Percentiles rank a stretch among this genome's conserved stretches.
Evolutionary conservation across 2,888 invertebrate genomes (phyloP).

Genomic region (Diadromus collaris): DNA sequence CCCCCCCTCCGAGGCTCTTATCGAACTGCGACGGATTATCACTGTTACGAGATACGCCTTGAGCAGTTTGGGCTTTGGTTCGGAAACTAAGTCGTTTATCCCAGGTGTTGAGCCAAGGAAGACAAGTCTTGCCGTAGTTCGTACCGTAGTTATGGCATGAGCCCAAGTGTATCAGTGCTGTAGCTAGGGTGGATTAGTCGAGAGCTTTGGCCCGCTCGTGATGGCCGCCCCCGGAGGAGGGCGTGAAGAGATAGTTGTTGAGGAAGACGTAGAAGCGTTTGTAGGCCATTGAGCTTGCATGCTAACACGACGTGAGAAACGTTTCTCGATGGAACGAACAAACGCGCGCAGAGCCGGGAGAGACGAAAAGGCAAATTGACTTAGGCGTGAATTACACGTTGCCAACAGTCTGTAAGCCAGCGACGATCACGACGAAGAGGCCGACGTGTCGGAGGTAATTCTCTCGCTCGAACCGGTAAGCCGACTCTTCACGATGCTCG

Average conservation of each 20-base stretch:
- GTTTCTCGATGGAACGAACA: background rate
- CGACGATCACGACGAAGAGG: background rate
- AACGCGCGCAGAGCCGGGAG: background rate
- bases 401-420: slow-evolving; percentile 41
- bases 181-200: slow-evolving; percentile 44
- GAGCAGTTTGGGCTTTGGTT: slow-evolving; percentile 3
- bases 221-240: no score
- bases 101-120: background rate
- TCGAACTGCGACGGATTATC: background rate
- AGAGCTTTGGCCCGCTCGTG: slow-evolving; percentile 36
- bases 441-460: background rate
- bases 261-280: slow-evolving; percentile 34
- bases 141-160: slow-evolving; percentile 1
- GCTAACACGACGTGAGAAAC: slow-evolving; percentile 16
- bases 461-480: background rate
- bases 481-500: background rate
- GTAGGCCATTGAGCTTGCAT: slow-evolving; percentile 25
- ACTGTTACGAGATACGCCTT: background rate
- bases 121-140: background rate
- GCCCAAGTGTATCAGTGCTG: slow-evolving; percentile 10
- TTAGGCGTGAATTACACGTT: slow-evolving; percentile 50
- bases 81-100: slow-evolving; percentile 13
- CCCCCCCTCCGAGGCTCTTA: background rate
- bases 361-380: slow-evolving; percentile 47
- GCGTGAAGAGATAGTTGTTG: background rate